phyloP scores from a whole-genome alignment of 2,113 vertebrate species.

The Pseudopodoces humilis region DNA sequence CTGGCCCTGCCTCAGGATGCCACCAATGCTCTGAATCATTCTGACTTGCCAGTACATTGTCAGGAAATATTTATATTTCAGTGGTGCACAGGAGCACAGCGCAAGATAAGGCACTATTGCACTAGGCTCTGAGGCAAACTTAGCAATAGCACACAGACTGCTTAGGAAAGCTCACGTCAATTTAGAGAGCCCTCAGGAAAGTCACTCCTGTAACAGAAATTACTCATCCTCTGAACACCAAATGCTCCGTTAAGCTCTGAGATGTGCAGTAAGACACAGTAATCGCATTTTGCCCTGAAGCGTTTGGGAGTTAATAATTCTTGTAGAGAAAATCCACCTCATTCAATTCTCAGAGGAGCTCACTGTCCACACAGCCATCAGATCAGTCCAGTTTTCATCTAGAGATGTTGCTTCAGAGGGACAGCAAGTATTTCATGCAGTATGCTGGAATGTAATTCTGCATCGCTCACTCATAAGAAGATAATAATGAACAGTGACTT shows the following conservation, averaged over 20 bases:
- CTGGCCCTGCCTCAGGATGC: background rate
- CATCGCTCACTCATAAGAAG: background rate
- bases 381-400: background rate
- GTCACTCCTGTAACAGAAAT: background rate
- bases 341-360: background rate
- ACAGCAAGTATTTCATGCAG: background rate
- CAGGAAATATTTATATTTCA: background rate
- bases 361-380: background rate
- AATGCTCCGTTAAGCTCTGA: background rate
- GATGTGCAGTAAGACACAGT: background rate
- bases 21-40: background rate
- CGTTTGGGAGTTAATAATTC: background rate
- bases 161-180: background rate
- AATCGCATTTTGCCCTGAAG: background rate
- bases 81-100: background rate
- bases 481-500: background rate
- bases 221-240: background rate
- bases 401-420: background rate
- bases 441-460: background rate
- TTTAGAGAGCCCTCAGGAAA: background rate
- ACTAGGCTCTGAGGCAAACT: background rate
- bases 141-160: background rate
- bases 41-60: background rate
- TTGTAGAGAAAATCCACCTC: slow-evolving; percentile 21
- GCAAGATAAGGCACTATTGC: background rate